phyloP scores from a whole-genome alignment of 23 tunicate species.

The Trididemnum miniatum region DNA sequence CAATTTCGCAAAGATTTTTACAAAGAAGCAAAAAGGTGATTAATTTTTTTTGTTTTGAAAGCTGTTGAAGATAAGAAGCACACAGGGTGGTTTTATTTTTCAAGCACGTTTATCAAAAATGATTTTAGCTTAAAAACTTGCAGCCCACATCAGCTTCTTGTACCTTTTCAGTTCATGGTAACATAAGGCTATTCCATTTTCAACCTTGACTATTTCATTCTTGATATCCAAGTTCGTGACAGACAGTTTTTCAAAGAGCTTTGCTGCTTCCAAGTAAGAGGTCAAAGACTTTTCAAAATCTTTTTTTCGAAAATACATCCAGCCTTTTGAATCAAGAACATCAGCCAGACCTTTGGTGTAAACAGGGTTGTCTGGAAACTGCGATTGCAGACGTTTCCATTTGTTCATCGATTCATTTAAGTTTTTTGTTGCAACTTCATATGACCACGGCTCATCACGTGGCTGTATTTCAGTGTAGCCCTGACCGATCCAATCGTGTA shows the following conservation, averaged over 20 bases:
- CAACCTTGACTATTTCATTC: not conserved
- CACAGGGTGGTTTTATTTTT: too few relatives aligned
- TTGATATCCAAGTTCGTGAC: not conserved
- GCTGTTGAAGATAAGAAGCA: too few relatives aligned
- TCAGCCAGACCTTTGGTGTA: constrained; percentile 4
- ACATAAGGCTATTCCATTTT: constrained; percentile 2
- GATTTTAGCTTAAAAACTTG: not conserved
- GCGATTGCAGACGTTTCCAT: not conserved
- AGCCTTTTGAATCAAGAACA: not conserved
- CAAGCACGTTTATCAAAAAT: not conserved
- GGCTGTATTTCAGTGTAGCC: not conserved
- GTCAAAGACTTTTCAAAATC: not conserved
- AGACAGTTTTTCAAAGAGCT: not conserved
- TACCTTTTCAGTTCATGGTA: not conserved
- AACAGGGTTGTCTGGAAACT: not conserved
- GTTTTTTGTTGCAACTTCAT: not conserved
- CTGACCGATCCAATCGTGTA: not conserved
- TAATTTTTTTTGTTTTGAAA: too few relatives aligned
- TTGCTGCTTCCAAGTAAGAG: not conserved
- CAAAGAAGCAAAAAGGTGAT: too few relatives aligned
- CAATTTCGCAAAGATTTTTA: too few relatives aligned
- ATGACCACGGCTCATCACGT: too few relatives aligned
- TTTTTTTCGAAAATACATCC: not conserved
- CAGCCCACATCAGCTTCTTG: not conserved
- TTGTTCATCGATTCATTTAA: not conserved